Percentiles rank a stretch among this genome's conserved stretches.
These are phyloP conservation scores for Trachemys scripta DNA, from an alignment of 2,113 vertebrate genomes.

Conservation along the genomic window DNA sequence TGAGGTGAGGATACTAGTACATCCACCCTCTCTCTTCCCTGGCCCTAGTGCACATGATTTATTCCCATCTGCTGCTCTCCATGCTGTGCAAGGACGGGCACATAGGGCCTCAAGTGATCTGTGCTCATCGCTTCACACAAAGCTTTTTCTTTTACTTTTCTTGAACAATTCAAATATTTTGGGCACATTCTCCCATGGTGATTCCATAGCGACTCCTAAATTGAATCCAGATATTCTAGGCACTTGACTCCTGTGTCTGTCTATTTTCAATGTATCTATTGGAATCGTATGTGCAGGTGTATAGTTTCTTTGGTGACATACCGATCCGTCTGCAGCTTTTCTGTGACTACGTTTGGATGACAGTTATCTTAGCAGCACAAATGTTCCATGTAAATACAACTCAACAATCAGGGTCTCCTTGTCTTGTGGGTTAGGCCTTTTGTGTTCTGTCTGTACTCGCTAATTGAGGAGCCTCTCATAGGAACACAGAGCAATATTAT, in stretches of 20 bases:
- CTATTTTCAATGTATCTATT: background rate
- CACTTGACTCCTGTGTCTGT: background rate
- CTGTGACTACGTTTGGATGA: background rate
- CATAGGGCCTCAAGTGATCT: background rate
- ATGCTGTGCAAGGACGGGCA: background rate
- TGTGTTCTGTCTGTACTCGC: background rate
- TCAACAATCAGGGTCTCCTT: background rate
- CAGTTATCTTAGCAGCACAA: background rate
- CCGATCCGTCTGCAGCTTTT: background rate
- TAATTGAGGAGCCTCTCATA: background rate
- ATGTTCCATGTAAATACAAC: background rate
- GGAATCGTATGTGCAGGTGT: background rate
- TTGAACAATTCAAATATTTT: background rate
- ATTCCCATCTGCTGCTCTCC: background rate
- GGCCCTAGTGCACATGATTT: background rate
- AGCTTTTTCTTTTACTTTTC: background rate
- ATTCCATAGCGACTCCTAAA: background rate
- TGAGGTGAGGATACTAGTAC: background rate
- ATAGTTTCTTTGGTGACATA: background rate
- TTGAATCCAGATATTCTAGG: background rate
- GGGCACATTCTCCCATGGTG: background rate
- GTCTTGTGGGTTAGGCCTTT: background rate
- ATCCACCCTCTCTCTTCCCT: background rate
- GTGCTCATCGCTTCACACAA: background rate
- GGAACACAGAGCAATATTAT: background rate